Conservation (phyloP, 2,113 vertebrate species). For the Epinephelus lanceolatus region DNA sequence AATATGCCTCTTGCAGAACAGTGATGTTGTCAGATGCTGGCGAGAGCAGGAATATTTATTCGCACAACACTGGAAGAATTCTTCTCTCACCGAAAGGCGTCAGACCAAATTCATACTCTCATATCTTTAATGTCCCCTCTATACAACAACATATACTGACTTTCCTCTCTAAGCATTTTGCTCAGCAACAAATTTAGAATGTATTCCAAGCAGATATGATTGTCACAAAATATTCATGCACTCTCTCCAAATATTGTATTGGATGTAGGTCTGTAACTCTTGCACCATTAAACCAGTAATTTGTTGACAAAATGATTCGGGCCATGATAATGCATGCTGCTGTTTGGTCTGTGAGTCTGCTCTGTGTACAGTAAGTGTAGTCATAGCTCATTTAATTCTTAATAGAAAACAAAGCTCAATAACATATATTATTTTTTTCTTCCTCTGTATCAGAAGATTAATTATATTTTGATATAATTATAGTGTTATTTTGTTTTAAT, state of each 20-base stretch:
- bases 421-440: slow-evolving; percentile 32
- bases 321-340: slow-evolving; percentile 47
- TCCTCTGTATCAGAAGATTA: slow-evolving; percentile 28
- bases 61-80: slow-evolving; percentile 16
- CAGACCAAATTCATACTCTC: slow-evolving; percentile 34
- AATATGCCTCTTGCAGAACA: slow-evolving; percentile 48
- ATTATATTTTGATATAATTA: slow-evolving; percentile 42
- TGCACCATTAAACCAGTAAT: slow-evolving; percentile 61
- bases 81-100: slow-evolving; percentile 11
- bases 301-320: slow-evolving; percentile 57
- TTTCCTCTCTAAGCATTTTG: background rate
- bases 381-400: slow-evolving; percentile 62
- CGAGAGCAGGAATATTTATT: slow-evolving; percentile 37
- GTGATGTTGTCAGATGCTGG: slow-evolving; percentile 48
- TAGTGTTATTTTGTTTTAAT: slow-evolving; percentile 26
- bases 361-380: slow-evolving; percentile 56
- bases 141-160: background rate
- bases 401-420: slow-evolving; percentile 41
- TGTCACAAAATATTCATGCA: slow-evolving; percentile 18
- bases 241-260: background rate
- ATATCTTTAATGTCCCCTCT: background rate
- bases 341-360: slow-evolving; percentile 44
- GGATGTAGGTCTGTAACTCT: slow-evolving; percentile 26
- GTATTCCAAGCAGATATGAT: slow-evolving; percentile 26
- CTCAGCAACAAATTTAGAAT: slow-evolving; percentile 9